Conservation (phyloP, 1,140 invertebrate genomes). For the Diorhabda sublineata region DNA sequence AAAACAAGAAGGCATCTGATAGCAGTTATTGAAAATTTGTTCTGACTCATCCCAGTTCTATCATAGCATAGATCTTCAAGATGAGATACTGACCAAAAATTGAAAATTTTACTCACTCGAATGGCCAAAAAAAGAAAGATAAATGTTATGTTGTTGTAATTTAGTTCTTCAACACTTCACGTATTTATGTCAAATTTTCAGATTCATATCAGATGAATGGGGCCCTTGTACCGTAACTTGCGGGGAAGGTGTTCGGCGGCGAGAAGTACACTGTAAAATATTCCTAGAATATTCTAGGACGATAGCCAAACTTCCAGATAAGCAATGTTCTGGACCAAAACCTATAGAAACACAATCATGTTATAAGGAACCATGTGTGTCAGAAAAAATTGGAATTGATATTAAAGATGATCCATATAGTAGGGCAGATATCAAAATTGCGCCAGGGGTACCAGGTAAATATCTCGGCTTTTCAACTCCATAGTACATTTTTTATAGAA, state of each 20-base stretch:
- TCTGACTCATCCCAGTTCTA: no score
- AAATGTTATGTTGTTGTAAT: no score
- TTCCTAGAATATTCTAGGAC: slow-evolving; percentile 86
- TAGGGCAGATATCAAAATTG: slow-evolving; percentile 49
- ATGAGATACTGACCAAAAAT: no score
- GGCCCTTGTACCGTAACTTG: slow-evolving; percentile 84
- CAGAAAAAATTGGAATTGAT: slow-evolving; percentile 39
- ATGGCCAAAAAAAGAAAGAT: no score
- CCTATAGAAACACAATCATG: slow-evolving; percentile 76
- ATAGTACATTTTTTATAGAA: no score
- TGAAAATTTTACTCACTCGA: no score
- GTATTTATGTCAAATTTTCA: slow-evolving; percentile 41
- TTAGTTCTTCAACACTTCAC: no score
- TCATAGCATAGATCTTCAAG: no score
- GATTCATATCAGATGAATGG: slow-evolving; percentile 77
- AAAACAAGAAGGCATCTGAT: no score
- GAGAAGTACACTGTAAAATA: slow-evolving; percentile 87
- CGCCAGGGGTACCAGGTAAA: slow-evolving; percentile 42
- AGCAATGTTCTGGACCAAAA: slow-evolving; percentile 80
- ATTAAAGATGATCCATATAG: slow-evolving; percentile 45
- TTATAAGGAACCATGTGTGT: slow-evolving; percentile 65
- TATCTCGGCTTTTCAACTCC: slow-evolving; percentile 8
- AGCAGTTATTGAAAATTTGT: no score
- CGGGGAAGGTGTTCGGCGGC: slow-evolving; percentile 76
- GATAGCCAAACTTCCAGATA: slow-evolving; percentile 79